Base-by-base conservation (phyloP, 2,888 invertebrate genomes). In the Nudaria mundana region DNA sequence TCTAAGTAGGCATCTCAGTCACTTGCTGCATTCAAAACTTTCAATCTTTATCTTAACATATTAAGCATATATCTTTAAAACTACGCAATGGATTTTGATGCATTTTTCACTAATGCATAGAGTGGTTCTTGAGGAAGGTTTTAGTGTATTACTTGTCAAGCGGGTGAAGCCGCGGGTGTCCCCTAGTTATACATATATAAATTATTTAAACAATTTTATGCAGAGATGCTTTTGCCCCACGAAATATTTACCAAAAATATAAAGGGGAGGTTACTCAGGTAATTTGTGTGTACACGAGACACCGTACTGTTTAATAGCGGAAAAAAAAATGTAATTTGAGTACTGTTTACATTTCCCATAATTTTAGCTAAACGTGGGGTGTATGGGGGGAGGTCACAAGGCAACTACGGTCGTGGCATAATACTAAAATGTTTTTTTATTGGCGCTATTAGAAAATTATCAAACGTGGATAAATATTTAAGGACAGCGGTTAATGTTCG, bases 331-430 rank as follows among this genome's bases (percentile, higher is more conserved):
- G 84, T 78, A 82, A 83, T 79, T 76, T 61, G 80, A 83, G 80
- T 73, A 69, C 58, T 84, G 83, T 86, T 85, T 84, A 70, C 78
- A 60, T 76, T 86, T 86, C 86, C 85, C 86, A 86, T 84, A 81
- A 80, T 81, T 83, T 85, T 75, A 56, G 74, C 71, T 74, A 72
- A 78, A 76, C 54, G 73, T 63, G 61, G 59, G 52, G 66, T 60
- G 81, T 70, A 73, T 58, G 56, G 50, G 38, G n/a, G 52, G 13
- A 15, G 20, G 24, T 24, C 22, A 12, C 37, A 4, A 25, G 15
- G 29, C 30, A 34, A 24, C 33, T 30, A 29, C 37, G 20, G 11
- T 50, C 44, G 44, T 53, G 44, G 54, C 52, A 47, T 36, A 51
- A 40, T 44, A 46, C 49, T 41, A 51, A 56, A 60, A 53, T 52